These are phyloP conservation scores for Cryptotis parvus DNA, from an alignment of 2,113 vertebrate genomes.

Conservation along the genomic window DNA sequence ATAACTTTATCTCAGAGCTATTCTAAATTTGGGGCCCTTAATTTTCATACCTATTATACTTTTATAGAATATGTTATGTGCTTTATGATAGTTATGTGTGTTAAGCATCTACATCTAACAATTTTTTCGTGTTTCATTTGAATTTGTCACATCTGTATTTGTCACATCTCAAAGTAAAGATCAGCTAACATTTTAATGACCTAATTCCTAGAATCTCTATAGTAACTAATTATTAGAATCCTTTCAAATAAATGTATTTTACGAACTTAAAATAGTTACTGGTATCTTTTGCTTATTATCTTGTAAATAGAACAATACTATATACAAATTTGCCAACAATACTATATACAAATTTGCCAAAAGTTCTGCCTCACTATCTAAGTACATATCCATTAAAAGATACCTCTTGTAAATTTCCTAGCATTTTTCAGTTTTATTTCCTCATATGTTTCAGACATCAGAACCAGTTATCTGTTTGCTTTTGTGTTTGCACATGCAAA, in stretches of 20 bases:
- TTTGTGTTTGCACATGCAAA: conserved; percentile 76
- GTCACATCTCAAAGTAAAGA: background rate
- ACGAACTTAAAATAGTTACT: background rate
- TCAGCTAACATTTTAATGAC: conserved; percentile 46
- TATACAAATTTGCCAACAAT: conserved; percentile 5
- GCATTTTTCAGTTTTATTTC: conserved; percentile 38
- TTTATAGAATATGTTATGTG: background rate
- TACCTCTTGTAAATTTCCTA: conserved; percentile 47
- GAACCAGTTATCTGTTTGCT: conserved; percentile 64
- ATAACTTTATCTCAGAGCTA: background rate
- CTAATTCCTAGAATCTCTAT: conserved; percentile 36
- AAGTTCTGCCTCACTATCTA: background rate
- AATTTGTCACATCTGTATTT: background rate
- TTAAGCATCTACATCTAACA: background rate
- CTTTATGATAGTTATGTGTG: background rate
- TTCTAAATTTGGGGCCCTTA: conserved; percentile 25
- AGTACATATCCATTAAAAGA: conserved; percentile 14
- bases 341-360: conserved; percentile 9
- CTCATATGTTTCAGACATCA: conserved; percentile 57
- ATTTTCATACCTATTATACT: conserved; percentile 38
- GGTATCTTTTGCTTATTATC: conserved; percentile 25
- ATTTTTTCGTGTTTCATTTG: conserved; percentile 19
- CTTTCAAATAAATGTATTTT: conserved; percentile 13
- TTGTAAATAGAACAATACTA: conserved; percentile 3
- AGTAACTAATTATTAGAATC: conserved; percentile 44